Percentiles rank a stretch among this genome's conserved stretches.
Conservation (phyloP, 2,113 vertebrate species). For the Takifugu flavidus region DNA sequence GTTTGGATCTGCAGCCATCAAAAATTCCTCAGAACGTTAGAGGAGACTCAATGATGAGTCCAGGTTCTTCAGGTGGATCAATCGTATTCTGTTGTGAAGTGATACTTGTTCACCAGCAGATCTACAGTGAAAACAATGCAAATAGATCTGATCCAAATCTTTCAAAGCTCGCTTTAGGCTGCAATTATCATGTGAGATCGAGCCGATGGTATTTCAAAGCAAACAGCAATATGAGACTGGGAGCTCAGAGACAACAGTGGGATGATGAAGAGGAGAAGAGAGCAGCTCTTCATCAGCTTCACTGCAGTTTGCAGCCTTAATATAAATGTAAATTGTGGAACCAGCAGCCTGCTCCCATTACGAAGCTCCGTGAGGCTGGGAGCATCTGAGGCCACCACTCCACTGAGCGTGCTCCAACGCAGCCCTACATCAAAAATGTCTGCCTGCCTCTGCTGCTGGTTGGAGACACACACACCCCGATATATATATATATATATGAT, state of each 20-base stretch:
- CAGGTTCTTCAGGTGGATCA: too few relatives aligned
- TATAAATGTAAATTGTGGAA: constrained; percentile 60
- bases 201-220: background rate
- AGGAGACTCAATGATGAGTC: too few relatives aligned
- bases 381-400: constrained; percentile 56
- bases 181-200: too few relatives aligned
- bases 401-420: constrained; percentile 44
- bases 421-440: constrained; percentile 41
- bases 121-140: too few relatives aligned
- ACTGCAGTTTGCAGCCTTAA: constrained; percentile 37
- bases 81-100: too few relatives aligned
- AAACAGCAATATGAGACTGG: constrained; percentile 2
- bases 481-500: constrained; percentile 1
- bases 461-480: background rate
- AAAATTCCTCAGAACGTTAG: too few relatives aligned
- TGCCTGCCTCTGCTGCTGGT: constrained; percentile 10
- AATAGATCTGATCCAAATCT: too few relatives aligned
- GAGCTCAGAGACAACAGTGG: constrained; percentile 4
- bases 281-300: constrained; percentile 32
- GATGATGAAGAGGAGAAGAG: constrained; percentile 34
- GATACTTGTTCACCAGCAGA: too few relatives aligned
- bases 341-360: constrained; percentile 36
- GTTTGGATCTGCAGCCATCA: too few relatives aligned
- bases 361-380: constrained; percentile 18
- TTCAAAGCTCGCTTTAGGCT: too few relatives aligned